phyloP scores from a whole-genome alignment of 2,888 invertebrate species.

The Drosophila heteroneura region DNA sequence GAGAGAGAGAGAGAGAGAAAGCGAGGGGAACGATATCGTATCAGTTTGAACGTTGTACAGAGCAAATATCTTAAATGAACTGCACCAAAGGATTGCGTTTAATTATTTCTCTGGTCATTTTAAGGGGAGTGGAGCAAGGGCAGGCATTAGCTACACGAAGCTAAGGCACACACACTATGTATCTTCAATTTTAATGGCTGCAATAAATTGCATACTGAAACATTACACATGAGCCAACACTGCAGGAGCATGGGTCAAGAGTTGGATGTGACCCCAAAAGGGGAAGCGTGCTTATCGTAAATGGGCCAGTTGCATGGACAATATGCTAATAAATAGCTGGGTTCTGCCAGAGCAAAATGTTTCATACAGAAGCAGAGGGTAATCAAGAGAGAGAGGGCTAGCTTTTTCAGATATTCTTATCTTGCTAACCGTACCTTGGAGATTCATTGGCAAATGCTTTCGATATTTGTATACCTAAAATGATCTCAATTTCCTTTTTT shows the following conservation, averaged over 20 bases:
- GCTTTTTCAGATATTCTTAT: background rate
- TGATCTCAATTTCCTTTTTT: background rate
- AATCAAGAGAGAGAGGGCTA: conserved; percentile 15
- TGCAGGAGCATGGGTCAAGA: conserved; percentile 21
- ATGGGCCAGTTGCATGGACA: conserved; percentile 17
- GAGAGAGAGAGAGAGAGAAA: too few species aligned
- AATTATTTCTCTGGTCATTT: conserved; percentile 61
- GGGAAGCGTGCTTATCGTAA: conserved; percentile 13
- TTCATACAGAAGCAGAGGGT: conserved; percentile 5
- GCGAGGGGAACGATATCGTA: background rate
- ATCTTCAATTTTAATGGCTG: conserved; percentile 47
- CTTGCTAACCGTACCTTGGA: background rate
- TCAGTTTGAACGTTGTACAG: conserved; percentile 16
- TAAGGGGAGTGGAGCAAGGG: background rate
- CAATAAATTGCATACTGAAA: conserved; percentile 61
- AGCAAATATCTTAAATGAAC: conserved; percentile 59
- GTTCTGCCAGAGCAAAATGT: conserved; percentile 7
- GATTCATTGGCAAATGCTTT: conserved; percentile 5
- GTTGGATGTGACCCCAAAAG: background rate
- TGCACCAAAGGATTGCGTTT: conserved; percentile 52
- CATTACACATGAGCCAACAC: conserved; percentile 41
- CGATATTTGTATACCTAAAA: background rate
- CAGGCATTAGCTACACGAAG: conserved; percentile 3
- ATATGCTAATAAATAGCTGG: conserved; percentile 32
- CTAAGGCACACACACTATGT: conserved; percentile 5